A percentile compares a stretch with the other conserved stretches of the same genome.
Conservation (phyloP, 2,113 vertebrate species). For the Morone saxatilis region DNA sequence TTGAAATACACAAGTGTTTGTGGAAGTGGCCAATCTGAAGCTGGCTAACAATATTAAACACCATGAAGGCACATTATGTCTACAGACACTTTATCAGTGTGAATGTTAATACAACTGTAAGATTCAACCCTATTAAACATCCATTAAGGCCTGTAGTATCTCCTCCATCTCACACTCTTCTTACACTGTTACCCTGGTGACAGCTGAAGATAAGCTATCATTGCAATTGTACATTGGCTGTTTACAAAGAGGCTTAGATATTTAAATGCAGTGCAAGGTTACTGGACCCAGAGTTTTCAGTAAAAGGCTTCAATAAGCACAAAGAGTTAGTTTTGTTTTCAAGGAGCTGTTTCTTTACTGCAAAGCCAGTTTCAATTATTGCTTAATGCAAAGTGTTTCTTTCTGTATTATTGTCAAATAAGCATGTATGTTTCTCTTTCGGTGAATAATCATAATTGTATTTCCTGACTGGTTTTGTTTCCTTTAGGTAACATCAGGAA, state of each 20-base stretch:
- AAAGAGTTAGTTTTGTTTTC: slow-evolving; percentile 22
- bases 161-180: slow-evolving; percentile 4
- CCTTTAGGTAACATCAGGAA: slow-evolving; percentile 94
- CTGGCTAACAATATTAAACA: not conserved
- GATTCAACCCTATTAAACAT: not conserved
- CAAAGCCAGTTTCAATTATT: slow-evolving; percentile 51
- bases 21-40: not conserved
- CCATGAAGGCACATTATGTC: not conserved
- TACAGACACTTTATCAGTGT: not conserved
- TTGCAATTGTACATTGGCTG: slow-evolving; percentile 28
- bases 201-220: slow-evolving; percentile 40
- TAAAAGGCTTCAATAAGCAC: slow-evolving; percentile 31
- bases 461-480: slow-evolving; percentile 22
- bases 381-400: slow-evolving; percentile 34
- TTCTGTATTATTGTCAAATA: slow-evolving; percentile 35
- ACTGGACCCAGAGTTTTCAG: slow-evolving; percentile 28
- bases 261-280: slow-evolving; percentile 42
- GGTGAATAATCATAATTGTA: slow-evolving; percentile 16
- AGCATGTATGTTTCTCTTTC: not conserved
- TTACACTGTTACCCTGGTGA: slow-evolving; percentile 39
- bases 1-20: not conserved
- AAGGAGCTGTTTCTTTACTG: slow-evolving; percentile 22
- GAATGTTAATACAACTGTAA: not conserved
- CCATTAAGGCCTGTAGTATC: slow-evolving; percentile 5
- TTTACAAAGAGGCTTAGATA: slow-evolving; percentile 46